Evolutionary conservation across 2,797 vertebrate species (phyloP).

Genomic region (Limnodromus scolopaceus): DNA sequence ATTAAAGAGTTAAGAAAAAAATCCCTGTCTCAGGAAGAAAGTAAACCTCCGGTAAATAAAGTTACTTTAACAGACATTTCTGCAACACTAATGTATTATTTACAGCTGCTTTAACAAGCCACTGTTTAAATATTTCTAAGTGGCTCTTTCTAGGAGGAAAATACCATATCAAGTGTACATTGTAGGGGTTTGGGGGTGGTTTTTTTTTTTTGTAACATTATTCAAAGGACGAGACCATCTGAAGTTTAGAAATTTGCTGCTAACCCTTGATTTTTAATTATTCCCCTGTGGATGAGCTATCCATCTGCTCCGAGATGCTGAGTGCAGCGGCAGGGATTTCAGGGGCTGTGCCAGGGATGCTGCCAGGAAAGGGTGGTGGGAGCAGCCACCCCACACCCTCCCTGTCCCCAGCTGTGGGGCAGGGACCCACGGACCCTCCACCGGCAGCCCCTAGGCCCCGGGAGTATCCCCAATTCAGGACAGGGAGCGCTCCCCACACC

Average conservation of each 20-base stretch:
- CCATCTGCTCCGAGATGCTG: accelerated
- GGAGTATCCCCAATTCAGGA: accelerated
- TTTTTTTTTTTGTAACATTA: accelerated
- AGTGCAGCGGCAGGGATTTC: not conserved
- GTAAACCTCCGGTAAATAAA: not conserved
- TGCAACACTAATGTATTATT: constrained; percentile 7
- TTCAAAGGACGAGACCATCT: not conserved
- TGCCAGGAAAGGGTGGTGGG: not conserved
- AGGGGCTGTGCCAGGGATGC: not conserved
- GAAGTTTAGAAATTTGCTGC: not conserved
- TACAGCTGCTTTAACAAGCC: constrained; percentile 20
- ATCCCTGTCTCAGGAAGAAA: not conserved
- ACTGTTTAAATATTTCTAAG: not conserved
- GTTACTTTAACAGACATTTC: not conserved
- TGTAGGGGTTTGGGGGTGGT: not conserved
- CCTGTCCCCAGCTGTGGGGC: accelerated
- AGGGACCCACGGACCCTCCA: accelerated
- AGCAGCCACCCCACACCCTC: not conserved
- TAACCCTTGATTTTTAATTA: not conserved
- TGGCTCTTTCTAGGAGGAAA: not conserved
- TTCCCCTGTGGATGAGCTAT: accelerated
- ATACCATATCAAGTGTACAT: accelerated
- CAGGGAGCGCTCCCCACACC: accelerated
- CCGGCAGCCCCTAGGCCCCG: accelerated
- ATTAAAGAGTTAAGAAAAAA: not conserved